These are phyloP conservation scores for Laupala kohalensis DNA, from an alignment of 1,140 invertebrate genomes.

Conservation along the genomic window DNA sequence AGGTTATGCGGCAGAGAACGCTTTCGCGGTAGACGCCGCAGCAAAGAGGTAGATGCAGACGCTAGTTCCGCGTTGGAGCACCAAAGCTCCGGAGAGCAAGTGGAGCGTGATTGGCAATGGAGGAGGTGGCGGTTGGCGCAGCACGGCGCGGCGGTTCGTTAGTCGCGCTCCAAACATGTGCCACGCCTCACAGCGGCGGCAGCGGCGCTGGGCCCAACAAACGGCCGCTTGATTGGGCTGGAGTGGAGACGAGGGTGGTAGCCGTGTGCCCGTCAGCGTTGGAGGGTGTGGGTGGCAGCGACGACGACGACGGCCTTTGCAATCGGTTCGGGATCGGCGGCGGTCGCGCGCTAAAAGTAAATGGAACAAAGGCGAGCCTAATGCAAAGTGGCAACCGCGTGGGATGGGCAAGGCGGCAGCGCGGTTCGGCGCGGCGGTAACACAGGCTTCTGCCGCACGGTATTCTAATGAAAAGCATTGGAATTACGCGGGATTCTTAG, in stretches of 20 bases:
- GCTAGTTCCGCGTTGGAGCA: too few relatives aligned
- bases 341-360: not conserved
- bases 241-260: not conserved
- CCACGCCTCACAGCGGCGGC: not conserved
- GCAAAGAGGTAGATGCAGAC: too few relatives aligned
- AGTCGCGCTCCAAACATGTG: too few relatives aligned
- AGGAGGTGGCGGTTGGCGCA: too few relatives aligned
- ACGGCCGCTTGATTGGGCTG: not conserved
- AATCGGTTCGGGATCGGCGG: not conserved
- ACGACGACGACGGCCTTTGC: not conserved
- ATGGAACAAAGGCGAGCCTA: not conserved
- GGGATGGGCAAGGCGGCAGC: not conserved
- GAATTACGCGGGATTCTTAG: not conserved
- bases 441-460: not conserved
- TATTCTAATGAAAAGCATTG: not conserved
- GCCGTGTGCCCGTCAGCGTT: too few relatives aligned
- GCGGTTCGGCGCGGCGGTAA: too few relatives aligned
- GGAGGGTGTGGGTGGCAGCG: not conserved
- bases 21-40: too few relatives aligned
- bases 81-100: too few relatives aligned
- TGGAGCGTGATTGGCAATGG: too few relatives aligned
- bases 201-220: not conserved
- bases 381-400: not conserved
- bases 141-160: too few relatives aligned
- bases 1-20: too few relatives aligned